These are phyloP conservation scores for Diplogasteroides magnus DNA, from an alignment of 1,140 invertebrate genomes.

Conservation along the genomic window DNA sequence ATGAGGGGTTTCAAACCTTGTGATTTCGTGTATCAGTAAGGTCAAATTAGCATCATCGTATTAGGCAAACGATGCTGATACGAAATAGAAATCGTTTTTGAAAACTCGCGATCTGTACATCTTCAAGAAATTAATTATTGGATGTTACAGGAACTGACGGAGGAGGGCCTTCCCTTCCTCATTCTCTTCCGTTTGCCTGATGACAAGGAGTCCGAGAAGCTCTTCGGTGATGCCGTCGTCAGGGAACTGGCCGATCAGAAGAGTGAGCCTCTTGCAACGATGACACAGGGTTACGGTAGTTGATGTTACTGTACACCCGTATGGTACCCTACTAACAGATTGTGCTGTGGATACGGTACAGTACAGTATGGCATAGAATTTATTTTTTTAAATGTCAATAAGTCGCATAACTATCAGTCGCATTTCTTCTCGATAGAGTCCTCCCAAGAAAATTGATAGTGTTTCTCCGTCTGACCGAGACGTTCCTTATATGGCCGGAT, in stretches of 20 bases:
- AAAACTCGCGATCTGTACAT: constrained; percentile 4
- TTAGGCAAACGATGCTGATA: constrained; percentile 39
- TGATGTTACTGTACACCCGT: not conserved
- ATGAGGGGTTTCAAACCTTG: too few relatives aligned
- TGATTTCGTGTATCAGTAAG: not conserved
- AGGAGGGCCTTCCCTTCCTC: constrained; percentile 97
- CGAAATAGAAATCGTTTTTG: too few relatives aligned
- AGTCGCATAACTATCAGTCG: too few relatives aligned
- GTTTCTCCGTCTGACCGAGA: too few relatives aligned
- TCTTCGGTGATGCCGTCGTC: constrained; percentile 75
- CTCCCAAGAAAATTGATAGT: too few relatives aligned
- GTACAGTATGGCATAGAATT: too few relatives aligned
- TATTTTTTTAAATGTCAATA: too few relatives aligned
- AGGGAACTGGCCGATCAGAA: constrained; percentile 77
- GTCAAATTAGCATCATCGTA: not conserved
- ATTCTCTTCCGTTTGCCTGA: constrained; percentile 88
- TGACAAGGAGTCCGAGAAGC: constrained; percentile 77
- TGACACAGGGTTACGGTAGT: constrained; percentile 13
- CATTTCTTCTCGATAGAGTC: too few relatives aligned
- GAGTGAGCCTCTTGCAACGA: constrained; percentile 67
- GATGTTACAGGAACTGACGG: constrained; percentile 72
- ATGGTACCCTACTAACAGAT: too few relatives aligned
- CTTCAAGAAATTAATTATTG: constrained; percentile 40
- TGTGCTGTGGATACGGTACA: too few relatives aligned
- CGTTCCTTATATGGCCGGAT: too few relatives aligned